phyloP scores from a whole-genome alignment of 2,888 invertebrate species.

The Drosophila mayaguana region DNA sequence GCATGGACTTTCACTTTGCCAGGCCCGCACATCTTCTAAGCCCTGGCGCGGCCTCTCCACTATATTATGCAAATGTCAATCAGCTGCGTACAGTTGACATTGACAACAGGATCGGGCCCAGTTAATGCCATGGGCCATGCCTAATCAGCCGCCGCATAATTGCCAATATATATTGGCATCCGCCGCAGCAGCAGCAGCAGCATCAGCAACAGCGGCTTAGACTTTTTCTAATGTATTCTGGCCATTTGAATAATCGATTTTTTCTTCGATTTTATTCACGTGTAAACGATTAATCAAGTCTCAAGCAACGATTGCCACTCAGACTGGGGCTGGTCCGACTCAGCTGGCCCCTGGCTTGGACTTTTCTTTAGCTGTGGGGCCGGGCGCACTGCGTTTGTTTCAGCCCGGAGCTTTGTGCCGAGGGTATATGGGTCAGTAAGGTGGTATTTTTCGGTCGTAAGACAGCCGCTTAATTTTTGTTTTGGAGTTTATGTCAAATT shows the following conservation, averaged over 20 bases:
- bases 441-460: slow-evolving; percentile 57
- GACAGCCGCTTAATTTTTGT: slow-evolving; percentile 44
- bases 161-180: slow-evolving; percentile 64
- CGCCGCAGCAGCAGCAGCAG: not conserved
- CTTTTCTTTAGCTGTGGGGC: slow-evolving; percentile 27
- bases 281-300: slow-evolving; percentile 74
- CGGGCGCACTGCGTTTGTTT: slow-evolving; percentile 33
- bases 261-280: slow-evolving; percentile 68
- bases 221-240: slow-evolving; percentile 43
- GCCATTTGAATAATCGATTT: slow-evolving; percentile 63
- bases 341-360: slow-evolving; percentile 27
- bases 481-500: slow-evolving; percentile 69
- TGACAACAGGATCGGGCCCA: slow-evolving; percentile 55
- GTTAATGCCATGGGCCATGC: slow-evolving; percentile 39
- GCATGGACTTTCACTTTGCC: slow-evolving; percentile 71
- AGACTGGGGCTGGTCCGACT: slow-evolving; percentile 33
- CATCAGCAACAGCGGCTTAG: slow-evolving; percentile 9
- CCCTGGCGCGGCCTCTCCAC: slow-evolving; percentile 12
- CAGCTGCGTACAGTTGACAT: slow-evolving; percentile 62
- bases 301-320: slow-evolving; percentile 49
- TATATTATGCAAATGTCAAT: slow-evolving; percentile 74
- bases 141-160: slow-evolving; percentile 62
- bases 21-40: slow-evolving; percentile 35
- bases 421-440: slow-evolving; percentile 73
- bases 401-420: slow-evolving; percentile 52